Evolutionary conservation across 1,140 invertebrate genomes (phyloP), one percentile per base, ranked within the genome.

Genomic region (Pseudobourletiella spinata): DNA sequence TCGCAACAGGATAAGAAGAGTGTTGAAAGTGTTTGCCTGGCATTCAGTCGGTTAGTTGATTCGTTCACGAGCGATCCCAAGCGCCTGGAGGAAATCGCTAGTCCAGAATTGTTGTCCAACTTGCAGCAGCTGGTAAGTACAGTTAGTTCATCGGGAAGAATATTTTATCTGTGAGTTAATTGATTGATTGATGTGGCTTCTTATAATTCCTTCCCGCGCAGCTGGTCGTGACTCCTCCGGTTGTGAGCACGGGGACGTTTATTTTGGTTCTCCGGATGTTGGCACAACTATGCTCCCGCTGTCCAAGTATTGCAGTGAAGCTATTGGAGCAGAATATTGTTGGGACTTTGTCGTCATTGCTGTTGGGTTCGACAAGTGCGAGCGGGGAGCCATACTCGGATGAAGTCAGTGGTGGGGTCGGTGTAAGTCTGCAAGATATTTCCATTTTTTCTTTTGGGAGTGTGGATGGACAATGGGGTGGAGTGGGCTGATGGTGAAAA

Each of bases 1-100:
- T n/a, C n/a, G n/a, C n/a, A n/a, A n/a, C 68, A 82, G 76, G 96
- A 99, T 76, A 98, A 98, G 74, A 98, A 97, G 72, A 95, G 92
- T 67, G 91, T 98, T 16, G 96, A 98, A 73, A 93, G 91, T 73
- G 91, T 97, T 4, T 98, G 95, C 71, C 82, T 94, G 55, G 93
- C 95, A 22, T 98, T 99, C 77, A 90, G 89, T 65, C 83, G 96
- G 18, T 79, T 99, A 11, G 93, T 98, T 1, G 96, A 99, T 71
- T 95, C 93, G 75, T 95, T 95, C 75, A 93, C 97, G 73, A 83
- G 87, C 71, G 93, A 98, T 75, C 84, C 93, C 29, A 82, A 85
- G 6, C 84, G 88, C 65, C 78, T 99, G 46, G 89, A 92, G 73
- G 94, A 98, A 77, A 97, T 99, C 63, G 93, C 95, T 52, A 92